Base-by-base conservation (phyloP, 2,113 vertebrate genomes). In the Dunckerocampus dactyliophorus region DNA sequence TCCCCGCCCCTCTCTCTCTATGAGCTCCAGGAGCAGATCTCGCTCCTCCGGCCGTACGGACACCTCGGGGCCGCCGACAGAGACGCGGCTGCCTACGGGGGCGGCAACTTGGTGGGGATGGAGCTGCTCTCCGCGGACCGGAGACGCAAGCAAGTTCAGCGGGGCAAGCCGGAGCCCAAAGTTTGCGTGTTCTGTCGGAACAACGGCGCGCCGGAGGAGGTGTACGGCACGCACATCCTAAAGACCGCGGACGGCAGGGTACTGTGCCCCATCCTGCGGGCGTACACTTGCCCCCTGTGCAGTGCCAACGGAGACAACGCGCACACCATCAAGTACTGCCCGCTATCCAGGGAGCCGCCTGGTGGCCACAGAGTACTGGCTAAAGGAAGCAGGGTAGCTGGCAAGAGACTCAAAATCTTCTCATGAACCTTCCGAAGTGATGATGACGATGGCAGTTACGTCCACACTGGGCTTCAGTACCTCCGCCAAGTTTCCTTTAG, bases 111-210 rank as follows among this genome's bases (percentile, higher is more conserved):
- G 74, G 17, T 75, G 8, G 89, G 85, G 15, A 79, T 88, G 42
- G 88, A 91, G 58, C 74, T 91, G 69, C 87, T 92, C 69, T 83
- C 88, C 45, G 43, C 72, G 77, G 90, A 92, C 48, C 75, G 86
- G 8, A 82, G 90, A 64, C 85, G 88, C 67, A 90, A 89, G 56
- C 84, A 86, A 51, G 45, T 74, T 8, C 77, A 81, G 71, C 76
- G 91, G 74, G 82, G 71, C 81, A 92, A 92, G 73, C 89, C 90
- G 80, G 91, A 92, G 80, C 91, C 91, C 70, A 91, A 91, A 81
- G 92, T 93, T 81, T 93, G 92, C 85, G 92, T 93, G 61, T 93
- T 93, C 88, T 93, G 92, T 81, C 75, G 92, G 77, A 93, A 93
- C 85, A 93, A 93, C 86, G 91, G 91, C 51, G 92, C 91, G 0